Conservation (phyloP, 2,797 vertebrate species). For the Ctenosaura bakeri region DNA sequence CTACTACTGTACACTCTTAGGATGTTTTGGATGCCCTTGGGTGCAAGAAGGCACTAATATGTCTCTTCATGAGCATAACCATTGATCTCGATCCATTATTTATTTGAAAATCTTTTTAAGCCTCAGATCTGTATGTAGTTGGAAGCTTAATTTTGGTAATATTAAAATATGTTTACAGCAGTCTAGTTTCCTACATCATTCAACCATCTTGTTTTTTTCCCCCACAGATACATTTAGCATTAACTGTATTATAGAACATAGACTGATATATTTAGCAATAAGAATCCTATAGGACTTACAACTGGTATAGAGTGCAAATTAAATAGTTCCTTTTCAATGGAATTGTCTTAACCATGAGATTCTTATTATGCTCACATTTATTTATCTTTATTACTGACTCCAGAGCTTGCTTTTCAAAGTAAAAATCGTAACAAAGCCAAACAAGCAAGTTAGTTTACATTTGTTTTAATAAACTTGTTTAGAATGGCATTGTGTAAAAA, state of each 20-base stretch:
- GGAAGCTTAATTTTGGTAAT: slow-evolving; percentile 58
- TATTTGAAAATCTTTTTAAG: slow-evolving; percentile 70
- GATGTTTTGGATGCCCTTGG: slow-evolving; percentile 49
- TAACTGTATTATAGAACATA: background rate
- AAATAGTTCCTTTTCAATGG: background rate
- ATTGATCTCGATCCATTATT: slow-evolving; percentile 67
- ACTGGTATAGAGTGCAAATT: background rate
- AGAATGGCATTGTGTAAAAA: background rate
- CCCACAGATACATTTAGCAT: background rate
- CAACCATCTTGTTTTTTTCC: background rate
- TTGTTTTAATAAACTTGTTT: background rate
- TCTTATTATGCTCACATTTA: background rate
- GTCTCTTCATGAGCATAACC: slow-evolving; percentile 49
- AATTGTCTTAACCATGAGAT: background rate
- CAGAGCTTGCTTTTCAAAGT: background rate
- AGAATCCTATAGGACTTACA: background rate
- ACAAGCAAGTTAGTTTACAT: background rate
- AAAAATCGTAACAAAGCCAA: background rate
- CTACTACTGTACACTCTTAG: slow-evolving; percentile 71
- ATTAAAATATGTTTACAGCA: slow-evolving; percentile 75
- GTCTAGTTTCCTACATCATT: slow-evolving; percentile 24
- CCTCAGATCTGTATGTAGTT: slow-evolving; percentile 53
- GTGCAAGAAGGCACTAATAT: slow-evolving; percentile 44
- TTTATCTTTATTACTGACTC: background rate
- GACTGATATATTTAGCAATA: background rate